Conservation (phyloP, 2,888 invertebrate species). For the Malthinus flaveolus region DNA sequence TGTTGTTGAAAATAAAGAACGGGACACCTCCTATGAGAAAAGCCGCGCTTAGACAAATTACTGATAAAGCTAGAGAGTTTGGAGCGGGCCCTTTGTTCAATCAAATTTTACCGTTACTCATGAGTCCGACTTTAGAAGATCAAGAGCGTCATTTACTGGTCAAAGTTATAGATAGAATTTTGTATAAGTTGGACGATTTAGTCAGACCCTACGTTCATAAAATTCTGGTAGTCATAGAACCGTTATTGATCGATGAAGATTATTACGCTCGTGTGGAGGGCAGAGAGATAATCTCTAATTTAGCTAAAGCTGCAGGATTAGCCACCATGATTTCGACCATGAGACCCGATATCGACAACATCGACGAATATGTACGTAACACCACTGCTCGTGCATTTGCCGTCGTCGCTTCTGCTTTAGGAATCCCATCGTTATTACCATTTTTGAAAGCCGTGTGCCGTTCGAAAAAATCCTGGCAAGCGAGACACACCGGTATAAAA, state of each 20-base stretch:
- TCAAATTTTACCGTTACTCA: slow-evolving; percentile 97
- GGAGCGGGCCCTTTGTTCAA: slow-evolving; percentile 99
- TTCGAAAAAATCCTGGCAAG: slow-evolving; percentile 99
- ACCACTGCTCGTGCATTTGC: slow-evolving; percentile 99
- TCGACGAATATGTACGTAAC: slow-evolving; percentile 98
- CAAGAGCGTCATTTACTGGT: slow-evolving; percentile 98
- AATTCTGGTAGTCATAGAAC: slow-evolving; percentile 99
- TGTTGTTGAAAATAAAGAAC: slow-evolving; percentile 97
- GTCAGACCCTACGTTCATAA: slow-evolving; percentile 99
- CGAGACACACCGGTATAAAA: slow-evolving; percentile 96
- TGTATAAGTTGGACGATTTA: slow-evolving; percentile 97
- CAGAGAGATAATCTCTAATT: slow-evolving; percentile 97
- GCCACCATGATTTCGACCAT: slow-evolving; percentile 99
- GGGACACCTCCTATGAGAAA: slow-evolving; percentile 99
- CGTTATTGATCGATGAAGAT: slow-evolving; percentile 97
- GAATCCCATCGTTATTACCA: slow-evolving; percentile 95
- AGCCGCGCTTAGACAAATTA: slow-evolving; percentile 95
- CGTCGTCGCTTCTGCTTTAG: slow-evolving; percentile 98
- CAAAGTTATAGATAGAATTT: slow-evolving; percentile 97
- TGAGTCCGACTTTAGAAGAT: slow-evolving; percentile 99
- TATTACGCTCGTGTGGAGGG: slow-evolving; percentile 99
- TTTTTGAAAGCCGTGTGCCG: slow-evolving; percentile 99
- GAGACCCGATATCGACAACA: slow-evolving; percentile 99
- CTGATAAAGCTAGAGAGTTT: slow-evolving; percentile 97
- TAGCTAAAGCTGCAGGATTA: slow-evolving; percentile 98